These are phyloP conservation scores for Saimiri boliviensis DNA, from an alignment of 2,113 vertebrate species.

Conservation along the genomic window DNA sequence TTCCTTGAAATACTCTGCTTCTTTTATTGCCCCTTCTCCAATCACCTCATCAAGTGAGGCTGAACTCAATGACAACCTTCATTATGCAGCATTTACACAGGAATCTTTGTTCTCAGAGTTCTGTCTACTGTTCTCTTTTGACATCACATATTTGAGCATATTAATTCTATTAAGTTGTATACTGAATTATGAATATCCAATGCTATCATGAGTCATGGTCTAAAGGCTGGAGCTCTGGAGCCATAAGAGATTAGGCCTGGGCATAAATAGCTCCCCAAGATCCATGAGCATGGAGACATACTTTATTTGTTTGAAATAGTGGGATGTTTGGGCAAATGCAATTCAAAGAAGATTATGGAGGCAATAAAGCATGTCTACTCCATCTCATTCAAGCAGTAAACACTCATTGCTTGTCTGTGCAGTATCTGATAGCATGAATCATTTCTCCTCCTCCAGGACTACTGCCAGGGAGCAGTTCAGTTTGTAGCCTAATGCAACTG, in stretches of 20 bases:
- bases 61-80: neutral
- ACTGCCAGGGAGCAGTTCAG: accelerated
- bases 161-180: neutral
- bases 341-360: neutral
- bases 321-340: neutral
- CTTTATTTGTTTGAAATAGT: neutral
- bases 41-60: neutral
- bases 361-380: neutral
- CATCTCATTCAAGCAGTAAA: neutral
- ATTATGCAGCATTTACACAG: neutral
- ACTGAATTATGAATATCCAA: neutral
- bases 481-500: neutral
- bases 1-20: neutral
- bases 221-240: neutral
- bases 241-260: neutral
- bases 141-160: neutral
- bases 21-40: neutral
- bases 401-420: neutral
- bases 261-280: neutral
- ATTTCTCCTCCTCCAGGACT: neutral
- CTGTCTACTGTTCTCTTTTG: neutral
- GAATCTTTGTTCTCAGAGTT: neutral
- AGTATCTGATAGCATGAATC: neutral
- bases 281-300: accelerated
- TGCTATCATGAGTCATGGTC: neutral